Conservation (phyloP, 2,888 invertebrate genomes). For the Lathronympha strigana region DNA sequence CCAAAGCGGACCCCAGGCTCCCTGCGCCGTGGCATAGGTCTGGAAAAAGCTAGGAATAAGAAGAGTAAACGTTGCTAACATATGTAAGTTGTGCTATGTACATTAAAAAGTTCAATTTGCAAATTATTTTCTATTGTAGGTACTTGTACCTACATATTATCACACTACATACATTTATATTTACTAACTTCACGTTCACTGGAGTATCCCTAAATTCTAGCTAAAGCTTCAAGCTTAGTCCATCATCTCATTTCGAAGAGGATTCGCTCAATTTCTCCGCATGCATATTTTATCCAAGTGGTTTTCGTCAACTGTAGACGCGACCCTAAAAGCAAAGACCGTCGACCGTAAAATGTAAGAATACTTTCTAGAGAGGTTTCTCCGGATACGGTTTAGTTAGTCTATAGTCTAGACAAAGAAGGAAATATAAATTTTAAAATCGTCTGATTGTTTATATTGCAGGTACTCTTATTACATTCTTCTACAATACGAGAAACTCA, state of each 20-base stretch:
- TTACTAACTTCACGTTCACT: conserved; percentile 1
- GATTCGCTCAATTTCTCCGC: conserved; percentile 16
- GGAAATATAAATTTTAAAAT: not conserved
- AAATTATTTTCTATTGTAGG: not conserved
- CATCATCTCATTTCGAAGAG: conserved; percentile 11
- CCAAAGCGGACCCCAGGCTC: no score
- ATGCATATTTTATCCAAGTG: conserved; percentile 29
- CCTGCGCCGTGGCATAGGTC: no score
- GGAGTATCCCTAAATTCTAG: no score
- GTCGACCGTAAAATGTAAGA: conserved; percentile 63
- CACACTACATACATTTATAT: no score
- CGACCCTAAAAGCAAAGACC: conserved; percentile 48
- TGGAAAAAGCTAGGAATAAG: no score
- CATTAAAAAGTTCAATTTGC: no score
- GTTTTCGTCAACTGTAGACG: conserved; percentile 26
- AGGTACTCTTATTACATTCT: no score
- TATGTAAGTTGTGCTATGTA: no score
- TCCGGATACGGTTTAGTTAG: conserved; percentile 35
- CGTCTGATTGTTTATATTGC: not conserved
- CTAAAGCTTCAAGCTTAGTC: conserved; percentile 8
- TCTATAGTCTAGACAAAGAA: conserved; percentile 12
- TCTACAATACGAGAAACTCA: no score
- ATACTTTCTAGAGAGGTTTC: conserved; percentile 56
- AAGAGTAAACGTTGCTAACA: no score
- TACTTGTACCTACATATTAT: no score